Evolutionary conservation across 1,140 invertebrate species (phyloP), one percentile per base, ranked within the genome.

Genomic region (Drosophila kikkawai): DNA sequence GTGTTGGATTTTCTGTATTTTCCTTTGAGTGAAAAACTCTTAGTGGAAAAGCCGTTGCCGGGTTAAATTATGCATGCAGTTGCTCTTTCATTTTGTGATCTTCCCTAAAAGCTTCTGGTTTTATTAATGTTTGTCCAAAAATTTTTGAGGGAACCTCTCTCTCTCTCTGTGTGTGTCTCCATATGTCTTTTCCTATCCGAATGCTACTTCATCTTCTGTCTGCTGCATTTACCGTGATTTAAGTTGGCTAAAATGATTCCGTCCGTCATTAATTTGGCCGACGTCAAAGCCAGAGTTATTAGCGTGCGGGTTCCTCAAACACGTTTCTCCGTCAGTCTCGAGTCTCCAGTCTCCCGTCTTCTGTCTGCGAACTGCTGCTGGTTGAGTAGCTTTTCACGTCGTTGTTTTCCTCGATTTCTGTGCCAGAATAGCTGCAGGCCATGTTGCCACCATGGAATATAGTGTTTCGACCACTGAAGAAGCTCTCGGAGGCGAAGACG

Each of bases 61-160:
- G 53, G 22, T 64, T 68, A 84, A 88, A 88, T 88, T 88, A 88
- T 88, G 85, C 85, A 87, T 87, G 80, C 80, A 87, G 59, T 66
- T 51, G 80, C 50, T 37, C 53, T 67, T 57, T 57, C 47, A 22
- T 44, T 63, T 32, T 32, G 19, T 36, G 36, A 29, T 45, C 44
- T 47, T 69, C 58, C 79, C 67, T 87, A 87, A 88, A 87, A 88
- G 83, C 83, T 78, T 64, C 69, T 61, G 74, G 73, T 84, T 88
- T 56, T 88, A 88, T 88, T 84, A 88, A 88, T 88, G 84, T 88
- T 90, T 88, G 85, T 80, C 74, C 84, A 90, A 88, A 88, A 75
- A 11, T 37, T 22, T 88, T 90, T 22, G 22, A 80, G 78, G 82
- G 69, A 79, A 75, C 70, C 80, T 75, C 51, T 53, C n/a, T 13